These are phyloP conservation scores for Mustela lutreola DNA, from an alignment of 2,113 vertebrate genomes.

Conservation along the genomic window DNA sequence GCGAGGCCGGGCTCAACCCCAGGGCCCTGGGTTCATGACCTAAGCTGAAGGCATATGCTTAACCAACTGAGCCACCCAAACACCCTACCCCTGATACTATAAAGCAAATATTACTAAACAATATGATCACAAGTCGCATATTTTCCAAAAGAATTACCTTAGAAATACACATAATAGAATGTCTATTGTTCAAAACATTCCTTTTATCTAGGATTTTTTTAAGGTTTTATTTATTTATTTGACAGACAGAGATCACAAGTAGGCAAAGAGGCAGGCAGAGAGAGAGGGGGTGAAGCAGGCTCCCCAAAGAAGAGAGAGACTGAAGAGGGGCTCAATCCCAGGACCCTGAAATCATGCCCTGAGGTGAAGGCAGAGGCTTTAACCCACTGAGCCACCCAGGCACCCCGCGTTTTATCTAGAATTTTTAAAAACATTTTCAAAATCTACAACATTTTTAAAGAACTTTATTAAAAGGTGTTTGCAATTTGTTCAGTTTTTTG, in stretches of 20 bases:
- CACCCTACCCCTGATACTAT: neutral
- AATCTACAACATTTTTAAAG: conserved; percentile 73
- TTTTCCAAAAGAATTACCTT: neutral
- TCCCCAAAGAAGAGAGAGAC: too few species aligned
- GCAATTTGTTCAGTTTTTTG: conserved; percentile 88
- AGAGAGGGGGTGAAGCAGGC: too few species aligned
- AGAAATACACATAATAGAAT: neutral
- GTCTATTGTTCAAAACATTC: neutral
- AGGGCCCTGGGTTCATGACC: neutral
- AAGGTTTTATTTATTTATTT: too few species aligned
- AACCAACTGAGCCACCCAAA: neutral
- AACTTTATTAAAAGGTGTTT: conserved; percentile 93
- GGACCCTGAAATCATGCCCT: too few species aligned
- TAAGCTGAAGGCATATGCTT: neutral
- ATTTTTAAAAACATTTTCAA: neutral
- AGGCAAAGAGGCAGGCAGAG: too few species aligned
- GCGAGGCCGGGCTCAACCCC: neutral
- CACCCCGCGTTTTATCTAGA: neutral
- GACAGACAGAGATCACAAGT: too few species aligned
- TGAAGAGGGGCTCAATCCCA: too few species aligned
- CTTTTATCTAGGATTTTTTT: neutral
- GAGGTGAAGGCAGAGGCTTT: too few species aligned
- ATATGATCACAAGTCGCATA: neutral
- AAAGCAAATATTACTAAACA: neutral
- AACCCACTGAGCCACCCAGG: too few species aligned